Evolutionary conservation across 2,888 invertebrate species (phyloP), one percentile per base, ranked within the genome.

Genomic region (Neria commutata): DNA sequence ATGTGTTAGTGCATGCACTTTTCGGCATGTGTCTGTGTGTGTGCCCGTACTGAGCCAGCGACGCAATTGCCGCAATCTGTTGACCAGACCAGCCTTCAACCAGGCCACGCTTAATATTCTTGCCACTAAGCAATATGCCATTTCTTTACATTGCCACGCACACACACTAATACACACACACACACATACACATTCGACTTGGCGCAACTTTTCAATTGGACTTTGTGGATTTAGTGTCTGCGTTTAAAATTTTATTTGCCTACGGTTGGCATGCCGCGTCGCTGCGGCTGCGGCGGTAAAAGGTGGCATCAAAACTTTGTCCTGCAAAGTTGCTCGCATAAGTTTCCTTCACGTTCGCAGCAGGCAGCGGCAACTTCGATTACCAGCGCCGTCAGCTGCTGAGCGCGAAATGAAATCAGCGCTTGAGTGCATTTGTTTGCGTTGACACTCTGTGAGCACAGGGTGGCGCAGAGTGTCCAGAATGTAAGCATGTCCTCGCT

Each of bases 1-100:
- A 69, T 69, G 66, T 65, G 65, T 67, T 69, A 69, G 67, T 63
- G 65, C 61, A 61, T 62, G 55, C 60, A 14, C 23, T 37, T 51
- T 37, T 46, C 48, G 47, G 37, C 55, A 29, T 55, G 42, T 46
- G 23, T 51, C 17, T 48, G 51, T 56, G 33, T 54, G n/a, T 50
- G 49, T n/a, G n/a, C n/a, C n/a, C n/a, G n/a, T n/a, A n/a, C n/a
- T n/a, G n/a, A n/a, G n/a, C n/a, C n/a, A n/a, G n/a, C n/a, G n/a
- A n/a, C n/a, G n/a, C n/a, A n/a, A n/a, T n/a, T n/a, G n/a, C n/a
- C n/a, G n/a, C n/a, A n/a, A n/a, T n/a, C n/a, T n/a, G n/a, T n/a
- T n/a, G n/a, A n/a, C n/a, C n/a, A n/a, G n/a, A n/a, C n/a, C n/a
- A n/a, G n/a, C n/a, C n/a, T n/a, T n/a, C n/a, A n/a, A n/a, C n/a